Evolutionary conservation across 2,797 vertebrate genomes (phyloP).

Genomic region (Arremon aurantiirostris): DNA sequence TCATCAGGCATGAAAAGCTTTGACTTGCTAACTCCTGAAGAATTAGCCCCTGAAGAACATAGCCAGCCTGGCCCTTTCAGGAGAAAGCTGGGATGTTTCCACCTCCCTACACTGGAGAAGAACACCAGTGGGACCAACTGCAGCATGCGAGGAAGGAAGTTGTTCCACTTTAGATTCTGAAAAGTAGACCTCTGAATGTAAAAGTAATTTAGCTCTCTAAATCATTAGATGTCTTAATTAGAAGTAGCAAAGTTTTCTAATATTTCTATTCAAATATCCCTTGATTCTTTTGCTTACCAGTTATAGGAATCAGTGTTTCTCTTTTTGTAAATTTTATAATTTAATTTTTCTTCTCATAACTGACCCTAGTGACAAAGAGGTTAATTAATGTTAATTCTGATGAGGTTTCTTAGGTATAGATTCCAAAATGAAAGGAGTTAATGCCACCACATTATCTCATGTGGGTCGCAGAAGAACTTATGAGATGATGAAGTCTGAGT

Average conservation of each 20-base stretch:
- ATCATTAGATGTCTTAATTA: neutral
- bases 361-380: neutral
- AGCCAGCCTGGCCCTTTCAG: neutral
- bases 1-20: neutral
- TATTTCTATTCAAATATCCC: neutral
- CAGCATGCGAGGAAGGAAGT: accelerated
- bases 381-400: constrained; percentile 14
- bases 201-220: neutral
- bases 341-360: neutral
- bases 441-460: neutral
- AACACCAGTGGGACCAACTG: neutral
- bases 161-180: neutral
- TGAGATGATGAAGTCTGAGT: neutral
- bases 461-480: neutral
- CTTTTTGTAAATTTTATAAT: neutral
- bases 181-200: neutral
- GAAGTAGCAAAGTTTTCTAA: neutral
- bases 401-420: neutral
- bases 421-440: neutral
- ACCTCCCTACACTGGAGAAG: neutral
- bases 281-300: neutral
- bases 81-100: neutral
- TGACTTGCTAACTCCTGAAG: neutral
- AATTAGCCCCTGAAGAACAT: neutral
- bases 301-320: neutral